Percentiles rank a stretch among this genome's conserved stretches.
phyloP scores from a whole-genome alignment of 1,140 invertebrate species.

The Bombus balteatus region DNA sequence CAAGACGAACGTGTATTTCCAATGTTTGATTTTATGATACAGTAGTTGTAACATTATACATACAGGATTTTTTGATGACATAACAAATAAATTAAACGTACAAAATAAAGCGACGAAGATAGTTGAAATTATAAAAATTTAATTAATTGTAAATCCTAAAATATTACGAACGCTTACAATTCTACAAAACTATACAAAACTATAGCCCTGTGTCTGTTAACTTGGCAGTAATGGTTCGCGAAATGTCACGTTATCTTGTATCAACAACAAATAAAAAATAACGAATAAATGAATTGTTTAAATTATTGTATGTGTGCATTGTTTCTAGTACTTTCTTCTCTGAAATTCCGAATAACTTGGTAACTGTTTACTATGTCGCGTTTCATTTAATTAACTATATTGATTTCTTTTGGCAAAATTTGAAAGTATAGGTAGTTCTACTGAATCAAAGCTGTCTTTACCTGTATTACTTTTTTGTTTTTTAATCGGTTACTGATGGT shows the following conservation, averaged over 20 bases:
- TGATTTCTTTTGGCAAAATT: neutral
- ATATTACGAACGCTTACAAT: constrained; percentile 6
- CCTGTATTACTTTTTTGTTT: constrained; percentile 21
- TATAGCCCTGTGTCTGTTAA: neutral
- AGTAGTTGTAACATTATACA: constrained; percentile 24
- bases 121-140: neutral
- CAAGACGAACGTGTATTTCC: constrained; percentile 46
- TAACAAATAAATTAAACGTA: constrained; percentile 16
- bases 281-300: neutral
- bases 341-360: neutral
- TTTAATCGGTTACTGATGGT: neutral
- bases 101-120: neutral
- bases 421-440: constrained; percentile 3
- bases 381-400: constrained; percentile 7
- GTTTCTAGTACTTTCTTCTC: constrained; percentile 4
- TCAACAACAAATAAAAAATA: constrained; percentile 13
- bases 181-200: neutral
- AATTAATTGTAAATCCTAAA: constrained; percentile 7
- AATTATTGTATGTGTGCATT: neutral
- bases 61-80: neutral
- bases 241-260: constrained; percentile 46
- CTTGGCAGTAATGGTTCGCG: neutral
- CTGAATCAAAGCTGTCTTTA: constrained; percentile 6
- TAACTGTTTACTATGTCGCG: neutral
- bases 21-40: constrained; percentile 30